Evolutionary conservation across 2,797 vertebrate genomes (phyloP).

Genomic region (Mus caroli): DNA sequence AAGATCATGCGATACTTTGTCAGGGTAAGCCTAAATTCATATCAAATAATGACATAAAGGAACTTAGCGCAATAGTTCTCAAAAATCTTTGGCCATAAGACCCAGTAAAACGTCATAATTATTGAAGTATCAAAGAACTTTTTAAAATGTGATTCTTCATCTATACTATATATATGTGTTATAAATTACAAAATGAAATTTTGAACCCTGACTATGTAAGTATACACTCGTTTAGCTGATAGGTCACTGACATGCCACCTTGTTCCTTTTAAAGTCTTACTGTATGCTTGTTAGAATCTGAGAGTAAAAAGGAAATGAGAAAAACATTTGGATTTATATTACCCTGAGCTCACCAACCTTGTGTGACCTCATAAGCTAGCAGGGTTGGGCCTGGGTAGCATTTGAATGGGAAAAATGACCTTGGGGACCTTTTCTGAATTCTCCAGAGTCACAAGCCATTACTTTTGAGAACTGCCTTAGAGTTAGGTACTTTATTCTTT

Average conservation of each 20-base stretch:
- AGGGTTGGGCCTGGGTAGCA: not conserved
- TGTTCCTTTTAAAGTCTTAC: constrained; percentile 5
- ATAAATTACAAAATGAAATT: constrained; percentile 50
- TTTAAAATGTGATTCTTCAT: not conserved
- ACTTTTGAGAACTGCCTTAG: constrained; percentile 40
- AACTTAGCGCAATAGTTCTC: constrained; percentile 28
- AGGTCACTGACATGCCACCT: not conserved
- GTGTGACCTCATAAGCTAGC: not conserved
- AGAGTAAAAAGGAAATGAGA: not conserved
- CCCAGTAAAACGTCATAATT: constrained; percentile 3
- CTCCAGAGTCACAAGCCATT: not conserved
- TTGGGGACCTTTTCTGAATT: not conserved
- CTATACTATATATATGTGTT: constrained; percentile 48
- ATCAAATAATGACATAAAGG: constrained; percentile 42
- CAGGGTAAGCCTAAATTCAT: constrained; percentile 91
- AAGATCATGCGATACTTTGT: constrained; percentile 99
- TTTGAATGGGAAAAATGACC: not conserved
- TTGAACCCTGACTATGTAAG: not conserved
- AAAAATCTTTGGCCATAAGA: constrained; percentile 45
- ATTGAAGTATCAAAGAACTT: not conserved
- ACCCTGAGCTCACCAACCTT: not conserved
- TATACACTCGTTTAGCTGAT: constrained; percentile 27
- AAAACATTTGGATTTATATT: not conserved
- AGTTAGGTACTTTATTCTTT: constrained; percentile 29
- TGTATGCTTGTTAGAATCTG: not conserved